A percentile compares a stretch with the other conserved stretches of the same genome.
Conservation (phyloP, 2,888 invertebrate species). For the Leptopilina myrica region DNA sequence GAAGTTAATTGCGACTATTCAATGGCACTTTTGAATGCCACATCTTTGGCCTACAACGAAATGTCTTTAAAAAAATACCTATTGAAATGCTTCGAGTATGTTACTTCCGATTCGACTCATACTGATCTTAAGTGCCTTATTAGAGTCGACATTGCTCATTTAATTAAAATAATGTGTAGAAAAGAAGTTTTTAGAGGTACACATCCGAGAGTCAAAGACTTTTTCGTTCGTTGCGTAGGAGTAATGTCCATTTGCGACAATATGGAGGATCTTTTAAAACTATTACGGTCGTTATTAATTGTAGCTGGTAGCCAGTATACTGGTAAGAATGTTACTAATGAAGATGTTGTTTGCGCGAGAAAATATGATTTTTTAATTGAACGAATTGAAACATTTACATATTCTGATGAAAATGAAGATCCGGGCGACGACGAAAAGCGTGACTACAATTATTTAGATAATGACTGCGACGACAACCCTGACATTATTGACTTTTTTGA, state of each 20-base stretch:
- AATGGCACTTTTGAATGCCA: slow-evolving; percentile 55
- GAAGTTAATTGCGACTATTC: slow-evolving; percentile 56
- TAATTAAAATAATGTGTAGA: slow-evolving; percentile 54
- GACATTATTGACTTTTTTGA: neutral
- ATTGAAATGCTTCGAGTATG: slow-evolving; percentile 46
- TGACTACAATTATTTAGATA: neutral
- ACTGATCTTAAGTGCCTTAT: slow-evolving; percentile 42
- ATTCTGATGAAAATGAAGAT: too few species aligned
- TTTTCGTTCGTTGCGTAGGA: too few species aligned
- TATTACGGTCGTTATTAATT: too few species aligned
- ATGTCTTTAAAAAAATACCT: slow-evolving; percentile 49
- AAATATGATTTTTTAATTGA: too few species aligned
- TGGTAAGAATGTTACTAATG: too few species aligned
- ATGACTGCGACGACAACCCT: neutral
- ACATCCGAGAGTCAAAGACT: neutral
- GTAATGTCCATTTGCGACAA: too few species aligned
- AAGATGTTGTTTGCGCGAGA: too few species aligned
- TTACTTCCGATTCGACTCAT: neutral
- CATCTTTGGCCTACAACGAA: slow-evolving; percentile 55
- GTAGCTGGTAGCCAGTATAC: too few species aligned
- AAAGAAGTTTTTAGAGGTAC: slow-evolving; percentile 51
- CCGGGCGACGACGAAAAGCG: too few species aligned
- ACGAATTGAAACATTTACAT: too few species aligned
- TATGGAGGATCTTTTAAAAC: too few species aligned
- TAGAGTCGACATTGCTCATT: slow-evolving; percentile 60